Base-by-base conservation (phyloP, 2,797 vertebrate species). In the Botia almorhae region DNA sequence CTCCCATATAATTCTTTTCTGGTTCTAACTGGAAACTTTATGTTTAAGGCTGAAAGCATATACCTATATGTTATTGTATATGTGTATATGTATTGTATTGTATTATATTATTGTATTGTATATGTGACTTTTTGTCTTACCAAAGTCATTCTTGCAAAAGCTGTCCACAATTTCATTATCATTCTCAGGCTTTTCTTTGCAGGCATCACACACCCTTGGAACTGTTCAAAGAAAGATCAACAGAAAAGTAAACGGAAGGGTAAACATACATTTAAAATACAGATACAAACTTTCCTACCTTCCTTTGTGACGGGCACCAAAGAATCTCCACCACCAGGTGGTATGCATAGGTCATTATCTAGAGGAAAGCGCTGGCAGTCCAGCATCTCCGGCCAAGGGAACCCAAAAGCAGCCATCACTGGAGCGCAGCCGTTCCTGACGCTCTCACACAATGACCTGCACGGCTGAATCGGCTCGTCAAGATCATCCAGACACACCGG, bases 141-240 rank as follows among this genome's bases (percentile, higher is more conserved):
- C 97, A 48, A 99, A 99, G 88, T 98, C 97, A 86, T 98, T 99
- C 92, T 97, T 99, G 87, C 98, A 99, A 86, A 98, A 93, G 81
- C 95, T 99, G 93, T 98, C 96, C 75, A 97, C 96, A 17, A 99
- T 99, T 92, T 98, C 97, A 26, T 98, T 98, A 90, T 98, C 98
- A 21, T 98, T 96, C 68, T 98, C 97, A 0, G 94, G 94, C 48
- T 94, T 97, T 89, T 91, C 97, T 91, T 95, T 96, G 92, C 97
- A 99, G 76, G 97, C 96, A 6, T 99, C 97, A 61, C 98, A 99
- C 56, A 99, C 96, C 84, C 95, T 96, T 65, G 96, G 97, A 65
- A 95, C 98, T 99, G 81, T 74, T 89, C 87, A 92, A 56, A 56
- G 17, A 81, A 21, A 51, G 2, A 51, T 46, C 16, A 63, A 36